Evolutionary conservation across 2,113 vertebrate genomes (phyloP).

Genomic region (Lipophrys pholis): DNA sequence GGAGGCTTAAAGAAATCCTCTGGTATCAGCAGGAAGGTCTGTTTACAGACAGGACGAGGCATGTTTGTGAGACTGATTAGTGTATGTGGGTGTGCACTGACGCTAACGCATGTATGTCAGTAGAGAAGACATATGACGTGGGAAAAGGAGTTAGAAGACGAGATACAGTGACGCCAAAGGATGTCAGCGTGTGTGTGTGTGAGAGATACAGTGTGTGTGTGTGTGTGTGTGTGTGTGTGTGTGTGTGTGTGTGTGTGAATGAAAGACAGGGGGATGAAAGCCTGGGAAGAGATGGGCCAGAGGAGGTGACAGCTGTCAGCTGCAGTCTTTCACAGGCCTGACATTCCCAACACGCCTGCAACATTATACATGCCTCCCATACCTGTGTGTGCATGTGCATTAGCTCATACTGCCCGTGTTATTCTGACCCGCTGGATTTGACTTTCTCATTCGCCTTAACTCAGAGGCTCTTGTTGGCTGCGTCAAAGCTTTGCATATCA

Average conservation of each 20-base stretch:
- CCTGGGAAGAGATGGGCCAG: constrained; percentile 46
- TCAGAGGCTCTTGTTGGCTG: not conserved
- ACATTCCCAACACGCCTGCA: constrained; percentile 69
- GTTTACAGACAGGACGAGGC: constrained; percentile 23
- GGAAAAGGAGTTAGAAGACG: constrained; percentile 18
- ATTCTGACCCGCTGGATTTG: constrained; percentile 10
- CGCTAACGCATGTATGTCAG: not conserved
- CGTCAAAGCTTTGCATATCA: not conserved
- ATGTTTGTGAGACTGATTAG: constrained; percentile 11
- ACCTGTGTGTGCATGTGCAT: constrained; percentile 44
- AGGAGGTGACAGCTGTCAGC: constrained; percentile 76
- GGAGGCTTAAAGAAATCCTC: constrained; percentile 19
- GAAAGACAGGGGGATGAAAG: constrained; percentile 52
- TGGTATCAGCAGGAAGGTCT: constrained; percentile 16
- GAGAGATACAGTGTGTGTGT: constrained; percentile 3
- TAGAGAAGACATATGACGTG: not conserved
- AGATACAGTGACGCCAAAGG: constrained; percentile 8
- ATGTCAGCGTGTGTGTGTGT: not conserved
- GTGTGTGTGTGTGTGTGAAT: constrained; percentile 9
- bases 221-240: constrained; percentile 6
- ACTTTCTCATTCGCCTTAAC: constrained; percentile 2
- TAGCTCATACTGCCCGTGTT: constrained; percentile 28
- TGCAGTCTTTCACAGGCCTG: constrained; percentile 53
- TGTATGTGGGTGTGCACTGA: not conserved
- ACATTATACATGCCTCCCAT: constrained; percentile 64